Percentiles rank a stretch among this genome's conserved stretches.
phyloP scores from a whole-genome alignment of 2,888 invertebrate genomes.

The Leucozona laternaria region DNA sequence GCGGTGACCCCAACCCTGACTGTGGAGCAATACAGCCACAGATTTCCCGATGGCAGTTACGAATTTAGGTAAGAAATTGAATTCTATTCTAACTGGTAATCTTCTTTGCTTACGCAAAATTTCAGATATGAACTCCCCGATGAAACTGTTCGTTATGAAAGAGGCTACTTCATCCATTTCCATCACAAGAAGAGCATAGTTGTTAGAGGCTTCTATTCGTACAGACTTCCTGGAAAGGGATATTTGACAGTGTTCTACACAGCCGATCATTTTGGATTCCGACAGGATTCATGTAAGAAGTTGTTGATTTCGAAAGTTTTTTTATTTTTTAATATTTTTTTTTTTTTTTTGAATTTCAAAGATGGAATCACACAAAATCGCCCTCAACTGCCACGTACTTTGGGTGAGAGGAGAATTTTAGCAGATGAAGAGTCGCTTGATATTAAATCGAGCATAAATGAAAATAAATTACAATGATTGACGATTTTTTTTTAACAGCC shows the following conservation, averaged over 20 bases:
- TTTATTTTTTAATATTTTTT: neutral
- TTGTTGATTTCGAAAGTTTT: neutral
- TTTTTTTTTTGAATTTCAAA: neutral
- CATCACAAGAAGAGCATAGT: conserved; percentile 80
- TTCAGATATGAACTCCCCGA: conserved; percentile 80
- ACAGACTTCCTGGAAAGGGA: conserved; percentile 79
- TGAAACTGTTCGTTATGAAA: conserved; percentile 81
- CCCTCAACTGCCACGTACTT: conserved; percentile 40
- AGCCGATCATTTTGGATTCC: conserved; percentile 81
- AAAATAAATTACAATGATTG: neutral
- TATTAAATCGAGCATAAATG: neutral
- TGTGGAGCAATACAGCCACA: conserved; percentile 80
- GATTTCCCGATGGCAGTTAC: conserved; percentile 82
- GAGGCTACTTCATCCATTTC: conserved; percentile 80
- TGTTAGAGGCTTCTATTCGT: conserved; percentile 81
- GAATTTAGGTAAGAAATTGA: conserved; percentile 78
- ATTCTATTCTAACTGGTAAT: neutral
- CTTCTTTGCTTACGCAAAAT: neutral
- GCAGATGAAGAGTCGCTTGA: neutral
- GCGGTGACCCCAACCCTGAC: conserved; percentile 46
- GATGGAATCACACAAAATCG: conserved; percentile 39
- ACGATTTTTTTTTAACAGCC: neutral
- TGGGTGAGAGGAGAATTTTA: conserved; percentile 20
- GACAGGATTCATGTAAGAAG: conserved; percentile 82
- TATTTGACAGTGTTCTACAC: conserved; percentile 82